Conservation (phyloP, 2,888 invertebrate genomes). For the Meliscaeva auricollis region DNA sequence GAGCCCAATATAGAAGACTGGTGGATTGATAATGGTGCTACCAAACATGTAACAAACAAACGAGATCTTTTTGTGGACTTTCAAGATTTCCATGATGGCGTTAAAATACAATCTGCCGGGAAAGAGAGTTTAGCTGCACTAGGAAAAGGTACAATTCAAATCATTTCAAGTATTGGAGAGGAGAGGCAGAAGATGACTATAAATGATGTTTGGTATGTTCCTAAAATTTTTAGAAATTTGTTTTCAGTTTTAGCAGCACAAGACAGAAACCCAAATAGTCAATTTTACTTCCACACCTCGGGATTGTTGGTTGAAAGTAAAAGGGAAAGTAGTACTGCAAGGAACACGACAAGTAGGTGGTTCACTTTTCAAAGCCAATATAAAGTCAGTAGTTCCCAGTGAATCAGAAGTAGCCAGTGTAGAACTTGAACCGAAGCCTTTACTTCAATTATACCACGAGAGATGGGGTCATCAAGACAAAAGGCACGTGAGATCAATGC, state of each 20-base stretch:
- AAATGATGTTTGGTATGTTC: conserved; percentile 78
- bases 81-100: too few species aligned
- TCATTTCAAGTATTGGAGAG: conserved; percentile 57
- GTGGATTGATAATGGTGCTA: conserved; percentile 64
- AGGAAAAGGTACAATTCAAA: conserved; percentile 62
- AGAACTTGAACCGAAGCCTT: not conserved
- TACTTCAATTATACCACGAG: conserved; percentile 18
- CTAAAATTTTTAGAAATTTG: conserved; percentile 46
- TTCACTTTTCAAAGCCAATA: conserved; percentile 8
- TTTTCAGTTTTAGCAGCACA: conserved; percentile 49
- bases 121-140: too few species aligned
- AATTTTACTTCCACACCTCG: conserved; percentile 35
- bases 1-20: conserved; percentile 30
- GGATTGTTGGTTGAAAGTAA: conserved; percentile 6
- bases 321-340: not conserved
- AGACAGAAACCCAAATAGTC: conserved; percentile 20
- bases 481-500: not conserved
- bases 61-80: not conserved
- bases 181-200: conserved; percentile 70
- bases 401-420: not conserved
- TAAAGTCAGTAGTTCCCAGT: not conserved
- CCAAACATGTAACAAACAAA: conserved; percentile 37
- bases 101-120: too few species aligned
- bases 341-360: not conserved
- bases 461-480: conserved; percentile 24